A percentile compares a stretch with the other conserved stretches of the same genome.
These are phyloP conservation scores for Chrysocyon brachyurus DNA, from an alignment of 2,797 vertebrate genomes.

Conservation along the genomic window DNA sequence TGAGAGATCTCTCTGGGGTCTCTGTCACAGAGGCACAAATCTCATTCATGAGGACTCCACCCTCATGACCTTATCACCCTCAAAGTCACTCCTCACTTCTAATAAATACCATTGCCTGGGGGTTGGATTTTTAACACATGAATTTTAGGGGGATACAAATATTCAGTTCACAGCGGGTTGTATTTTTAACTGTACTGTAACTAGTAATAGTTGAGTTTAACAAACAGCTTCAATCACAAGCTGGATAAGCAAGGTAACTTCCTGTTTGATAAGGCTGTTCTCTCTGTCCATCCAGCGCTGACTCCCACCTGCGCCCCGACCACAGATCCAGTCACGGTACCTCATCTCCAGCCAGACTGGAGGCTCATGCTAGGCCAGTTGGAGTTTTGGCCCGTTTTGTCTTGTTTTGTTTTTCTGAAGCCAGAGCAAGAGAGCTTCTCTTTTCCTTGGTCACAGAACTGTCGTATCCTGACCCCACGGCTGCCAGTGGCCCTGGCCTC, in stretches of 20 bases:
- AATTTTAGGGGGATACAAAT: background rate
- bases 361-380: background rate
- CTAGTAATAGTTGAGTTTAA: constrained; percentile 1
- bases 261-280: background rate
- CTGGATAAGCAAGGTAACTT: background rate
- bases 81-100: background rate
- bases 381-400: background rate
- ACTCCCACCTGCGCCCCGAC: background rate
- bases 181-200: background rate
- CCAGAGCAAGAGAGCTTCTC: background rate
- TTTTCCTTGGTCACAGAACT: background rate
- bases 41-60: background rate
- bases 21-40: background rate
- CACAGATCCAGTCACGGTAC: background rate
- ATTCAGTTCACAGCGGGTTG: background rate
- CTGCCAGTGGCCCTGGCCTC: background rate
- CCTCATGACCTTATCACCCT: background rate
- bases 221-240: background rate
- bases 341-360: background rate
- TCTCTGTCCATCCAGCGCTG: background rate
- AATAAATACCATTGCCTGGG: background rate
- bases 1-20: background rate
- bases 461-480: background rate
- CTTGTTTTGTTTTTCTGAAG: background rate
- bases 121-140: background rate